Conservation (phyloP, 2,888 invertebrate species). For the Amphimallon solstitiale region DNA sequence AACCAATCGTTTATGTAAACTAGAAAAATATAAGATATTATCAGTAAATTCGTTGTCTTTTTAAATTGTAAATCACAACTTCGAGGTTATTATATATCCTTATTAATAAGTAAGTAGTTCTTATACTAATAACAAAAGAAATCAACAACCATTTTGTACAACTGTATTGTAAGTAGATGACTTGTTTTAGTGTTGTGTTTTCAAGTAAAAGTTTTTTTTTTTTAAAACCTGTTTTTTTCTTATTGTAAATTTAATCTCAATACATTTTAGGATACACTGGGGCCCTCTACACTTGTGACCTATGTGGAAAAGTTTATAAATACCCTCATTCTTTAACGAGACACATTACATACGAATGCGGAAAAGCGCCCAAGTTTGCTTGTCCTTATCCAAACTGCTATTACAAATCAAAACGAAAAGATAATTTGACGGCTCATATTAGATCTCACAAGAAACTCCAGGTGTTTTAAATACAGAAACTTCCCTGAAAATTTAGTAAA, state of each 20-base stretch:
- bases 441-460: conserved; percentile 9
- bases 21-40: too few relatives aligned
- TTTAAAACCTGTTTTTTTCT: neutral
- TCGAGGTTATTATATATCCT: too few relatives aligned
- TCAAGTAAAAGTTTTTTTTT: too few relatives aligned
- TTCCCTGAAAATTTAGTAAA: too few relatives aligned
- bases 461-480: neutral
- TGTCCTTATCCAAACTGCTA: conserved; percentile 47
- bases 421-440: conserved; percentile 38
- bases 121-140: conserved; percentile 5
- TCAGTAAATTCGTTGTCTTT: too few relatives aligned
- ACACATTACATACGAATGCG: conserved; percentile 45
- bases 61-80: too few relatives aligned
- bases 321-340: conserved; percentile 39
- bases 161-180: neutral
- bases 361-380: conserved; percentile 49
- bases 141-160: neutral
- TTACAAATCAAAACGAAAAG: conserved; percentile 43
- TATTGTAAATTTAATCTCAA: conserved; percentile 2
- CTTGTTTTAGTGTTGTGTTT: neutral
- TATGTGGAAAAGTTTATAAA: conserved; percentile 40
- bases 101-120: too few relatives aligned
- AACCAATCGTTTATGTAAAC: too few relatives aligned
- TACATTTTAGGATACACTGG: conserved; percentile 10
- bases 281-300: conserved; percentile 13